Percentiles rank a stretch among this genome's conserved stretches.
Conservation (phyloP, 1,140 invertebrate genomes). For the Brachionus paranguensis region DNA sequence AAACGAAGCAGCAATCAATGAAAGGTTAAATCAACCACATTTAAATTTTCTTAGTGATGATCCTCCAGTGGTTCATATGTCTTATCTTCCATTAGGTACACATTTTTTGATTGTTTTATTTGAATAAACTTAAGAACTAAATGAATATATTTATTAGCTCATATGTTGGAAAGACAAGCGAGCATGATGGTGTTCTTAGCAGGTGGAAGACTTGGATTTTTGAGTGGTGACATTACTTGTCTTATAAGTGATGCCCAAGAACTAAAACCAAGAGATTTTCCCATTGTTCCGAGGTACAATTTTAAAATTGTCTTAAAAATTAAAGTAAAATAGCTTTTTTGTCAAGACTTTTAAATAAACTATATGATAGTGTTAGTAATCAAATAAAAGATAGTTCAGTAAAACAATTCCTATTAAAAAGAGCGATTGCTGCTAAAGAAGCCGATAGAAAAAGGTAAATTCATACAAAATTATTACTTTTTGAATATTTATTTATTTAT, state of each 20-base stretch:
- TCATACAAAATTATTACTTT: not conserved
- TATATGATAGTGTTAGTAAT: conserved; percentile 51
- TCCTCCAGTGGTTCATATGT: not conserved
- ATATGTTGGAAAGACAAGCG: conserved; percentile 15
- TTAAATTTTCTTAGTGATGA: not conserved
- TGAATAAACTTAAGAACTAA: not conserved
- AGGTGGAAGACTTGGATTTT: conserved; percentile 71
- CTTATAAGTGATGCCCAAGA: conserved; percentile 84
- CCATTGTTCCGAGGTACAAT: conserved; percentile 69
- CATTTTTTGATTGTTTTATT: not conserved
- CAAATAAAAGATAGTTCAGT: conserved; percentile 8
- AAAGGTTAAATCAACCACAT: conserved; percentile 21
- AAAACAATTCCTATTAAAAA: conserved; percentile 10
- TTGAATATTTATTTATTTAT: not conserved
- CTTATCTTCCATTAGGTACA: conserved; percentile 33
- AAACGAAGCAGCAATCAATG: not conserved
- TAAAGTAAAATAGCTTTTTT: not conserved
- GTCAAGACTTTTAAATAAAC: conserved; percentile 73
- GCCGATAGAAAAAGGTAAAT: conserved; percentile 29
- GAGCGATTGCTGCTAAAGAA: conserved; percentile 34
- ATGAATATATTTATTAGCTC: not conserved
- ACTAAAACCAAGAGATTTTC: conserved; percentile 85
- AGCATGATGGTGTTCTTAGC: conserved; percentile 21
- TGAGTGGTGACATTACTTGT: conserved; percentile 77
- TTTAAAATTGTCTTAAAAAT: not conserved